A percentile compares a stretch with the other conserved stretches of the same genome.
Conservation (phyloP, 2,888 invertebrate species). For the Chrysomela aeneicollis region DNA sequence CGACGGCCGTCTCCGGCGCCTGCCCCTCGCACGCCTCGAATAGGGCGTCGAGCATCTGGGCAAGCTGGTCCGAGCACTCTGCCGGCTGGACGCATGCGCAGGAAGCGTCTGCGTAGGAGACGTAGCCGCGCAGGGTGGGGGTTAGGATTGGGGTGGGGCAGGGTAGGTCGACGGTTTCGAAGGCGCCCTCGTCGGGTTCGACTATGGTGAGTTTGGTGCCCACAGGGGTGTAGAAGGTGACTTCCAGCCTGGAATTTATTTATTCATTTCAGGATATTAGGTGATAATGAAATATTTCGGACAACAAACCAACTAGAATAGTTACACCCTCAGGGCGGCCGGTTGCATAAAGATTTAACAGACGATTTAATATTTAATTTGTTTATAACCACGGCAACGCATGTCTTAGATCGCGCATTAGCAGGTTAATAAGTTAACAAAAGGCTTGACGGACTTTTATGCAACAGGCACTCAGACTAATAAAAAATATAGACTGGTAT, state of each 20-base stretch:
- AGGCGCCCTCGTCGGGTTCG: slow-evolving; percentile 66
- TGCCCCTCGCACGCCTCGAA: slow-evolving; percentile 66
- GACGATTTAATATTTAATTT: too few species aligned
- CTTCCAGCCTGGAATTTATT: slow-evolving; percentile 69
- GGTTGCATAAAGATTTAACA: too few species aligned
- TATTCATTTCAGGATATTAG: too few species aligned
- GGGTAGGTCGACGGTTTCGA: slow-evolving; percentile 64
- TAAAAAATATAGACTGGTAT: too few species aligned
- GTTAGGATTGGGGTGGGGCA: slow-evolving; percentile 71
- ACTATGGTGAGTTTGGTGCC: slow-evolving; percentile 65
- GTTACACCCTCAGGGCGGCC: too few species aligned
- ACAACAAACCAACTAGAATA: too few species aligned
- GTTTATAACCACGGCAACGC: too few species aligned
- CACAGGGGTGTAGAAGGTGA: slow-evolving; percentile 69
- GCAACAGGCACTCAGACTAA: too few species aligned
- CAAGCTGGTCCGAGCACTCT: slow-evolving; percentile 62
- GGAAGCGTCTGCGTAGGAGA: slow-evolving; percentile 68
- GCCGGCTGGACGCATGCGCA: slow-evolving; percentile 71
- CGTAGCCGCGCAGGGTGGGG: slow-evolving; percentile 67
- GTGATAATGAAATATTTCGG: too few species aligned
- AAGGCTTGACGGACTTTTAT: too few species aligned
- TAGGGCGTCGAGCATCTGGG: slow-evolving; percentile 63
- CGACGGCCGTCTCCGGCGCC: slow-evolving; percentile 56
- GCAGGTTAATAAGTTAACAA: too few species aligned
- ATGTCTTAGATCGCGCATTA: too few species aligned